Percentiles rank a stretch among this genome's conserved stretches.
These are phyloP conservation scores for Saccostrea glomerata DNA, from an alignment of 1,140 invertebrate species.

Conservation along the genomic window DNA sequence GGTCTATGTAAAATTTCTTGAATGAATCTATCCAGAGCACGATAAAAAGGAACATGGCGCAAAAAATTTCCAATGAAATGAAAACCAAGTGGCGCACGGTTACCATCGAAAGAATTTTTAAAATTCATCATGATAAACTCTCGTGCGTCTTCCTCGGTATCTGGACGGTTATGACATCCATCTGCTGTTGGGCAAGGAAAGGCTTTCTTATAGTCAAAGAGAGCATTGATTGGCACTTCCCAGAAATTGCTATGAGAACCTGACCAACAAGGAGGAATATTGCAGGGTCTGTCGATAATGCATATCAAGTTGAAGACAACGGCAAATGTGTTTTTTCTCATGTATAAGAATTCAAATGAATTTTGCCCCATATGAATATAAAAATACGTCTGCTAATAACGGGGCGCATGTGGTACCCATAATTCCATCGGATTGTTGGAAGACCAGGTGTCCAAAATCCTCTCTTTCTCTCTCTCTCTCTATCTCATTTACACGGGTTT, in stretches of 20 bases:
- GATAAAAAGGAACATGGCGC: conserved; percentile 7
- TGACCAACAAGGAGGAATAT: conserved; percentile 57
- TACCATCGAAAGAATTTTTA: conserved; percentile 59
- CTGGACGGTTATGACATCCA: conserved; percentile 57
- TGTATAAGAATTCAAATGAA: too few relatives aligned
- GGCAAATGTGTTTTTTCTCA: too few relatives aligned
- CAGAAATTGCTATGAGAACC: conserved; percentile 56
- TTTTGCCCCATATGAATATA: too few relatives aligned
- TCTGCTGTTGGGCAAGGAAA: conserved; percentile 60
- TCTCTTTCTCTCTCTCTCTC: too few relatives aligned
- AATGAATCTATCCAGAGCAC: conserved; percentile 56
- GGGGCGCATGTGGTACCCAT: too few relatives aligned
- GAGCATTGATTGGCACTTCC: conserved; percentile 60
- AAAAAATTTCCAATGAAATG: conserved; percentile 65
- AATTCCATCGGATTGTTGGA: too few relatives aligned
- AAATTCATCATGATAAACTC: conserved; percentile 65
- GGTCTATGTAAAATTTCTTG: conserved; percentile 39
- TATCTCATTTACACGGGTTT: too few relatives aligned
- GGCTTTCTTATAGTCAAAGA: conserved; percentile 50
- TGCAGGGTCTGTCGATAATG: too few relatives aligned
- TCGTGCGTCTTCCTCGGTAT: conserved; percentile 54
- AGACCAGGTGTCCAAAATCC: too few relatives aligned
- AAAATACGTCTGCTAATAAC: too few relatives aligned
- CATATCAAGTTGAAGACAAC: too few relatives aligned
- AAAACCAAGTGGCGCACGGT: conserved; percentile 65